Evolutionary conservation across 2,797 vertebrate genomes (phyloP).

Genomic region (Ctenopoma multispine): DNA sequence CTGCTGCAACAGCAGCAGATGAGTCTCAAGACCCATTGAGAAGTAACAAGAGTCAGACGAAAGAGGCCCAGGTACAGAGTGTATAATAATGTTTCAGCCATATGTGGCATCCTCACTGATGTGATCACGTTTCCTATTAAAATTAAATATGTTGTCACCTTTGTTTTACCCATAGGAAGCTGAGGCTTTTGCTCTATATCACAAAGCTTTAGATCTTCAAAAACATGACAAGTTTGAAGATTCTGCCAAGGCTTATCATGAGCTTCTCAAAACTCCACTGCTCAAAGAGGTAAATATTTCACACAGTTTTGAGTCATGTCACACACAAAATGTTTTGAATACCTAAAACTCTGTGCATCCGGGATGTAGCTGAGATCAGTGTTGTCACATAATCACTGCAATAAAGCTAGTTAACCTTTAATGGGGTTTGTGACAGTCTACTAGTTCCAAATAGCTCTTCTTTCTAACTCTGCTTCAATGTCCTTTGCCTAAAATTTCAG

Average conservation of each 20-base stretch:
- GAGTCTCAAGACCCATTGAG: conserved; percentile 92
- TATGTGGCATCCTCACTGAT: not conserved
- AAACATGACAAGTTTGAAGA: conserved; percentile 98
- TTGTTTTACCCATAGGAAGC: conserved; percentile 87
- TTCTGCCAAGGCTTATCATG: conserved; percentile 95
- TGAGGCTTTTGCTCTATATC: conserved; percentile 97
- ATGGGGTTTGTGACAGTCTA: not conserved
- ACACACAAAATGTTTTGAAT: not conserved
- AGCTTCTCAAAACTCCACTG: conserved; percentile 94
- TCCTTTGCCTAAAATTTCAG: not conserved
- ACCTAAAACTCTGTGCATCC: not conserved
- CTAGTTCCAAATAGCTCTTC: not conserved
- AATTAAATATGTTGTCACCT: not conserved
- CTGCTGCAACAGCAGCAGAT: conserved; percentile 90
- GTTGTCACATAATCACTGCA: not conserved
- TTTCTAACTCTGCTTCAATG: not conserved
- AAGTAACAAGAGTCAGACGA: conserved; percentile 93
- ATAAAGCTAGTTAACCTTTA: not conserved
- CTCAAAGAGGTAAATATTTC: conserved; percentile 91
- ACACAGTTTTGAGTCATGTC: not conserved
- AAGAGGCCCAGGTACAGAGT: conserved; percentile 92
- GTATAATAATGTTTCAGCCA: not conserved
- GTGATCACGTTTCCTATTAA: not conserved
- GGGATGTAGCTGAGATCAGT: not conserved
- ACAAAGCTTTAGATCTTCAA: conserved; percentile 97